These are phyloP conservation scores for Gasterosteus nipponicus DNA, from an alignment of 2,113 vertebrate species.

Conservation along the genomic window DNA sequence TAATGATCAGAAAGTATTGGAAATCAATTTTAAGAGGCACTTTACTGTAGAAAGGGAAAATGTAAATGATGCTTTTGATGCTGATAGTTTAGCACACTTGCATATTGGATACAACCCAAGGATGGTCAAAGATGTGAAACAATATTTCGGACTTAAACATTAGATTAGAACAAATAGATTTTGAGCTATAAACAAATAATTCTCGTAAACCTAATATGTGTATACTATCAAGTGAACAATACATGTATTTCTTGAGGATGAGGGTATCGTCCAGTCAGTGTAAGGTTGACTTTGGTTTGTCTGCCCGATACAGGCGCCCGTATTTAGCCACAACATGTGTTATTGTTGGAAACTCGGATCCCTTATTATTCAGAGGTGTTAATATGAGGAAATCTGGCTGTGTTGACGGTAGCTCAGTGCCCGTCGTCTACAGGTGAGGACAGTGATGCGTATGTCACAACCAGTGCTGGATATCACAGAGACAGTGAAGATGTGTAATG, in stretches of 20 bases:
- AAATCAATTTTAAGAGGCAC: slow-evolving; percentile 21
- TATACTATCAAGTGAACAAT: background rate
- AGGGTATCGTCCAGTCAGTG: slow-evolving; percentile 24
- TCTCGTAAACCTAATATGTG: background rate
- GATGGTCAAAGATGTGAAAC: background rate
- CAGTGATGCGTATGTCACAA: background rate
- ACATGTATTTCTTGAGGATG: slow-evolving; percentile 20
- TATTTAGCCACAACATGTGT: slow-evolving; percentile 63
- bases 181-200: background rate
- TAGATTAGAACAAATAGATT: background rate
- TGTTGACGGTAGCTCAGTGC: slow-evolving; percentile 16
- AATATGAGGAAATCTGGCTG: slow-evolving; percentile 66
- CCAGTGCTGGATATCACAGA: background rate
- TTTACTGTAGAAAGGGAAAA: background rate
- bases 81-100: slow-evolving; percentile 1
- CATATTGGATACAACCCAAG: background rate
- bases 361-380: slow-evolving; percentile 40
- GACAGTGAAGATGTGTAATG: background rate
- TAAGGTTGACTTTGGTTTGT: slow-evolving; percentile 44
- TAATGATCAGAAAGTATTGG: background rate
- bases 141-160: background rate
- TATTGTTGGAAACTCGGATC: slow-evolving; percentile 55
- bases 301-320: slow-evolving; percentile 32
- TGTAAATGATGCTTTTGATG: slow-evolving; percentile 3
- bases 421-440: background rate